Conservation (phyloP, 2,888 invertebrate species). For the Drosophila helvetica region DNA sequence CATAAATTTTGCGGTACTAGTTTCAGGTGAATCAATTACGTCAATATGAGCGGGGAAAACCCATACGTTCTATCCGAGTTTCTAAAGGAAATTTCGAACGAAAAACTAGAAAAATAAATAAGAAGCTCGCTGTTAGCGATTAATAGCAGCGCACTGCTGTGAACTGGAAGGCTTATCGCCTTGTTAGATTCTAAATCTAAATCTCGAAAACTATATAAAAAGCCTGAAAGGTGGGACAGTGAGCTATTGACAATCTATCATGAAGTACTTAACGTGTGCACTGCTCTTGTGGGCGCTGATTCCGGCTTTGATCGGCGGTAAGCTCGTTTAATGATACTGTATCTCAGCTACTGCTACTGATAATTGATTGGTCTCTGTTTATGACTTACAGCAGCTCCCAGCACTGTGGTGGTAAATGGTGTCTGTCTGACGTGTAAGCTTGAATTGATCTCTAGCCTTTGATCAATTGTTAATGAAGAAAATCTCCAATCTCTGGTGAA, state of each 20-base stretch:
- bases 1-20: constrained; percentile 25
- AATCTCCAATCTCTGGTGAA: not conserved
- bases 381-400: constrained; percentile 55
- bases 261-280: constrained; percentile 65
- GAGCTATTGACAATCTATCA: constrained; percentile 38
- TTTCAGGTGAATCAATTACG: constrained; percentile 43
- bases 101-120: not conserved
- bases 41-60: constrained; percentile 16
- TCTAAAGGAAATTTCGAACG: not conserved
- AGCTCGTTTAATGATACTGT: constrained; percentile 22
- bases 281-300: constrained; percentile 54
- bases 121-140: not conserved
- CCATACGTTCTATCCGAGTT: constrained; percentile 8
- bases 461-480: not conserved
- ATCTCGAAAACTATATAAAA: constrained; percentile 47
- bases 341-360: constrained; percentile 25
- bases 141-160: constrained; percentile 20
- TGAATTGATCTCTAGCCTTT: not conserved
- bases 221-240: constrained; percentile 18
- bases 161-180: constrained; percentile 16
- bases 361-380: constrained; percentile 29
- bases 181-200: constrained; percentile 38
- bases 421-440: constrained; percentile 65
- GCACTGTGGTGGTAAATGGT: constrained; percentile 67
- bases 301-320: constrained; percentile 59